Percentiles rank a stretch among this genome's conserved stretches.
phyloP scores from a whole-genome alignment of 2,113 vertebrate genomes.

The Euleptes europaea region DNA sequence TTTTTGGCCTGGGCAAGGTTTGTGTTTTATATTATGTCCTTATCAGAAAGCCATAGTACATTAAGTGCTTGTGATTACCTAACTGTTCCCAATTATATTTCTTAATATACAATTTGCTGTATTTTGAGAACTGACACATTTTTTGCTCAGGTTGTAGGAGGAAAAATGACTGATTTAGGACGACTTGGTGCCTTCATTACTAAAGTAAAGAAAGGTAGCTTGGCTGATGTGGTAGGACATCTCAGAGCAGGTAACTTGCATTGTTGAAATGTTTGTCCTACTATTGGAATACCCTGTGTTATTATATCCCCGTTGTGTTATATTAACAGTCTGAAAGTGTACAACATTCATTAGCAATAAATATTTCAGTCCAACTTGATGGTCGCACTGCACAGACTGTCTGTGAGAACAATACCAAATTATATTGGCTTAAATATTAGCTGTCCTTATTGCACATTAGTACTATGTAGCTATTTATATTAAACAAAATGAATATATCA shows the following conservation, averaged over 20 bases:
- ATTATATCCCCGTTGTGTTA: background rate
- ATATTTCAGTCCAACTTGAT: background rate
- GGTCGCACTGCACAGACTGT: background rate
- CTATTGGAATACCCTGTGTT: background rate
- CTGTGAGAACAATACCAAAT: background rate
- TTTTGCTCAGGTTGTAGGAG: conserved; percentile 90
- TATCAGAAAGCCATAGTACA: background rate
- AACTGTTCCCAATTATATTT: background rate
- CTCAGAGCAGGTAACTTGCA: conserved; percentile 89
- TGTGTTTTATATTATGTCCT: background rate
- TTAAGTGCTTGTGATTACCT: background rate
- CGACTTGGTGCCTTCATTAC: conserved; percentile 98
- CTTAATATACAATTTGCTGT: background rate
- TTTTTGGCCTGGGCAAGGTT: background rate
- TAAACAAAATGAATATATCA: background rate
- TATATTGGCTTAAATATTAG: background rate
- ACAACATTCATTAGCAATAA: background rate
- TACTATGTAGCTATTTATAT: background rate
- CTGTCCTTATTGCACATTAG: background rate
- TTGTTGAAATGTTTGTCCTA: background rate
- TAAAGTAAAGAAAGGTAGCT: conserved; percentile 99
- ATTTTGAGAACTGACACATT: conserved; percentile 49
- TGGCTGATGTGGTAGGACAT: conserved; percentile 96
- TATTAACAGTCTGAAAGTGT: background rate
- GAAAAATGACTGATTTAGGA: conserved; percentile 95